Evolutionary conservation across 2,797 vertebrate species (phyloP), one percentile per base, ranked within the genome.

Genomic region (Trachurus trachurus): DNA sequence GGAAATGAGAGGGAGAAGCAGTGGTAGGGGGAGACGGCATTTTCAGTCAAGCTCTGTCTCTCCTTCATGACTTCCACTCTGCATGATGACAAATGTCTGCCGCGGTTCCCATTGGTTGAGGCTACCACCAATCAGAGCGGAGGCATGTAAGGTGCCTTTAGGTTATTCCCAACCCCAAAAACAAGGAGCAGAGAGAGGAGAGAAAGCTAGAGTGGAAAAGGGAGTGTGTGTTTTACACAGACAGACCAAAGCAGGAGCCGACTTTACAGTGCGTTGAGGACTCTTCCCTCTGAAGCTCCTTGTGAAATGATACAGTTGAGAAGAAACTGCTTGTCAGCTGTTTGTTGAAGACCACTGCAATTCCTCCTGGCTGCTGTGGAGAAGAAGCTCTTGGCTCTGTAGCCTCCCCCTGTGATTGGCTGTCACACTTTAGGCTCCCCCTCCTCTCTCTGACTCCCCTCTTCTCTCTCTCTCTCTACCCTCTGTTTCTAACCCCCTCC

Each of bases 101-200:
- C 19, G 88, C 84, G 58, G 88, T 80, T 94, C 84, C 81, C 74
- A 96, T 96, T 96, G 95, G 95, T 62, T 4, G 82, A 86, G 26
- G 68, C 83, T 81, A 87, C 93, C 88, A 95, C 95, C 95, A 96
- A 96, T 96, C 94, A 82, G 93, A 93, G 88, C 81, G 21, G 84
- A 95, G 93, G 86, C 94, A 94, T 93, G 94, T 94, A 96, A 96
- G 95, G 95, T 95, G 95, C 95, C 95, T 96, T 94, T 95, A 95
- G 95, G 93, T 96, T 96, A 93, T 94, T 94, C 92, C 91, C 95
- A 95, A 91, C 89, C 93, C 93, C 90, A 26, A 26, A 95, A 91
- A 88, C 65, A 87, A 90, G 85, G 74, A 86, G 74, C 80, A 87
- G 89, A 76, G 84, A 89, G 89, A 83, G 21, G 73, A 80, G 86